These are phyloP conservation scores for Andrena hattorfiana DNA, from an alignment of 2,888 invertebrate genomes.

Conservation along the genomic window DNA sequence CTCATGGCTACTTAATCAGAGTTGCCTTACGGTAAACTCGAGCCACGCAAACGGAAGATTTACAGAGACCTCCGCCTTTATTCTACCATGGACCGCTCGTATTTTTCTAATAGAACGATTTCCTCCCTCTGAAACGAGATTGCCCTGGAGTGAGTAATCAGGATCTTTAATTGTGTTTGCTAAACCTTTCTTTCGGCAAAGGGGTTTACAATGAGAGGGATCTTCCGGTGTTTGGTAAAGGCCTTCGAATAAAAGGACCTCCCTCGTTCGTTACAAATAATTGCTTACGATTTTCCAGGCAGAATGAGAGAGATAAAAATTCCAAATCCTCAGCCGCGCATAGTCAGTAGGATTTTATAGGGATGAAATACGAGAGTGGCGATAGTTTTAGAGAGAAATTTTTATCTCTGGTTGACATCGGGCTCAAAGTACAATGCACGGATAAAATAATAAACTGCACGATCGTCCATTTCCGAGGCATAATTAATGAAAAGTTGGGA, in stretches of 20 bases:
- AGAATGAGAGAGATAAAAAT: background rate
- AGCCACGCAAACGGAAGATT: conserved; percentile 7
- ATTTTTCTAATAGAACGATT: conserved; percentile 1
- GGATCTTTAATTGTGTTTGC: background rate
- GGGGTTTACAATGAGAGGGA: background rate
- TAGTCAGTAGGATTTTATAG: too few species aligned
- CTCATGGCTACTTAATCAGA: background rate
- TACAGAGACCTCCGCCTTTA: background rate
- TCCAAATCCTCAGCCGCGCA: too few species aligned
- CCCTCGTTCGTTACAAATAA: background rate
- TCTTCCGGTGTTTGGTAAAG: background rate
- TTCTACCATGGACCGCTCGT: background rate
- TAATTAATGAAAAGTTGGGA: background rate
- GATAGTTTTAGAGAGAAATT: too few species aligned
- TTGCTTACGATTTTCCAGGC: background rate
- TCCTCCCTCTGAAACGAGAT: background rate
- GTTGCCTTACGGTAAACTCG: background rate
- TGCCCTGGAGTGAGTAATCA: background rate
- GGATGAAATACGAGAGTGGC: too few species aligned
- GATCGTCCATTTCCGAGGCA: too few species aligned
- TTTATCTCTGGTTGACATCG: too few species aligned
- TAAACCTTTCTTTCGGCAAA: background rate
- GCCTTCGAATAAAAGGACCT: background rate
- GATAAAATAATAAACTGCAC: too few species aligned
- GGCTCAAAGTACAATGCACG: too few species aligned